Percentiles rank a stretch among this genome's conserved stretches.
Conservation (phyloP, 92 coral and sea anemone genomes). For the Parazoanthus atlanticus region DNA sequence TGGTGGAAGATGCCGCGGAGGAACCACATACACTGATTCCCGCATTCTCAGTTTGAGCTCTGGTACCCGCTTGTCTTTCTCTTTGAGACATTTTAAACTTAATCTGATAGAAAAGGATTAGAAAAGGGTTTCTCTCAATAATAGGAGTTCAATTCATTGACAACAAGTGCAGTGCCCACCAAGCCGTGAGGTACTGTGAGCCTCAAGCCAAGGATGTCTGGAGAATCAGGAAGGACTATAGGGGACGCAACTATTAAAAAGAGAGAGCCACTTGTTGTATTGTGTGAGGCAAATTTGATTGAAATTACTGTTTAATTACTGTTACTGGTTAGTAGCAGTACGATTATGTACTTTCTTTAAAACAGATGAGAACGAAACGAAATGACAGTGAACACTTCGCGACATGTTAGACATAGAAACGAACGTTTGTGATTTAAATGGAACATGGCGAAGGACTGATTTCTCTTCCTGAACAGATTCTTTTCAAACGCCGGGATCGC, state of each 20-base stretch:
- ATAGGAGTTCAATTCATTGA: neutral
- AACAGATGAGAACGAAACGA: neutral
- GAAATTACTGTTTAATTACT: conserved; percentile 25
- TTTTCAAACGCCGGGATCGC: conserved; percentile 7
- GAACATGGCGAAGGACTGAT: neutral
- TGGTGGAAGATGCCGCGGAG: conserved; percentile 1
- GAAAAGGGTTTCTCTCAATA: neutral
- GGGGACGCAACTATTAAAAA: neutral
- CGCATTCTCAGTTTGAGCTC: conserved; percentile 25
- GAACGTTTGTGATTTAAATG: conserved; percentile 33
- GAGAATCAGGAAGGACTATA: neutral
- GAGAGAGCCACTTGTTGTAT: neutral
- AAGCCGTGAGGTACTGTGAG: too few species aligned
- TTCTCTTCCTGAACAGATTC: conserved; percentile 25
- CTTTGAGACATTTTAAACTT: conserved; percentile 26
- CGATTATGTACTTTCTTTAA: neutral
- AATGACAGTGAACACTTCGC: conserved; percentile 7
- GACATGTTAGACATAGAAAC: neutral
- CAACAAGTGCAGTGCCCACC: too few species aligned
- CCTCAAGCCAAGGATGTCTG: neutral
- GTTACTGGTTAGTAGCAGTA: neutral
- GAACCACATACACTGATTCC: neutral
- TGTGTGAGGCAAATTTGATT: neutral
- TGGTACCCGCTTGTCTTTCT: conserved; percentile 28
- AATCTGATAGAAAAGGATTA: conserved; percentile 1